phyloP scores from a whole-genome alignment of 1,140 invertebrate genomes.

The Solenopsis fugax region DNA sequence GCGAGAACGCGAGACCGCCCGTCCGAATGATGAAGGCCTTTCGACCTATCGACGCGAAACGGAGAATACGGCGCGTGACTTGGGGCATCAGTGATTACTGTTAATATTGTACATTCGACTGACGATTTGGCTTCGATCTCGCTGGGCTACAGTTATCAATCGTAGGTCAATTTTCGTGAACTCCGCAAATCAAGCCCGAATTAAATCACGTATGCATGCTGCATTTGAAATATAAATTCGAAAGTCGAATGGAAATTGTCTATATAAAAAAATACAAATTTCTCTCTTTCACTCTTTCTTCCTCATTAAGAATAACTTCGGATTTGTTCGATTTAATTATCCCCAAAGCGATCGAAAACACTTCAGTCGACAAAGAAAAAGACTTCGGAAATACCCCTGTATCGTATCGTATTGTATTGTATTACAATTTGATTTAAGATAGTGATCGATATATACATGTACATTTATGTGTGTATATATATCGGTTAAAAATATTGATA shows the following conservation, averaged over 20 bases:
- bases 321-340: neutral
- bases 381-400: neutral
- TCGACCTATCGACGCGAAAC: conserved; percentile 34
- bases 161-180: neutral
- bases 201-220: neutral
- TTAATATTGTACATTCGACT: conserved; percentile 18
- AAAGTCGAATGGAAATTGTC: neutral
- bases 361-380: neutral
- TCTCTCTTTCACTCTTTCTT: neutral
- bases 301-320: neutral
- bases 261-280: too few species aligned
- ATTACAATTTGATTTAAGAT: conserved; percentile 1
- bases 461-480: neutral
- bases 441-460: neutral
- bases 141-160: neutral
- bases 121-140: neutral
- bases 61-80: neutral
- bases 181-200: neutral
- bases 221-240: neutral
- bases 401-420: conserved; percentile 15
- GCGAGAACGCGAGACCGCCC: conserved; percentile 33
- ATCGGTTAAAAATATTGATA: conserved; percentile 38
- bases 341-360: neutral
- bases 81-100: neutral
- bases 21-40: conserved; percentile 27